These are phyloP conservation scores for Pholis gunnellus DNA, from an alignment of 2,113 vertebrate species.

Conservation along the genomic window DNA sequence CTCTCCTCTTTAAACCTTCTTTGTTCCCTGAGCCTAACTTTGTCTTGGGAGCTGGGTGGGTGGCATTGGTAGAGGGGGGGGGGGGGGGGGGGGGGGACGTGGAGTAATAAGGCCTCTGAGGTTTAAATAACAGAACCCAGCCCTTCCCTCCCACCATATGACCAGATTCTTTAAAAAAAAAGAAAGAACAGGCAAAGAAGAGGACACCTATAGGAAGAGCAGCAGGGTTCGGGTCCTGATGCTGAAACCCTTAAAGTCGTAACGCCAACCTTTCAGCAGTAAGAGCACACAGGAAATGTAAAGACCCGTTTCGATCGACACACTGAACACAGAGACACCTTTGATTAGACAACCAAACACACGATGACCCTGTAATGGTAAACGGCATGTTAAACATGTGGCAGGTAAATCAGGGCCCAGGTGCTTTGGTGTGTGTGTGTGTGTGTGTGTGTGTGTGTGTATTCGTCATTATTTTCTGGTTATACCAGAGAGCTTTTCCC, in stretches of 20 bases:
- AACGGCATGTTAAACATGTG: constrained; percentile 69
- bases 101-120: constrained; percentile 54
- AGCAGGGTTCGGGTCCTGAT: constrained; percentile 58
- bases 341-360: constrained; percentile 51
- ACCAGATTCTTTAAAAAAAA: not conserved
- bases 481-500: constrained; percentile 55
- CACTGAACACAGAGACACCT: constrained; percentile 53
- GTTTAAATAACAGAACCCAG: constrained; percentile 77
- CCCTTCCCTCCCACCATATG: constrained; percentile 23
- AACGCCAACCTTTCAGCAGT: not conserved
- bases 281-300: constrained; percentile 32
- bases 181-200: constrained; percentile 48
- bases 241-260: constrained; percentile 52
- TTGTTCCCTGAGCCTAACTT: constrained; percentile 38
- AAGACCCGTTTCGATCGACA: constrained; percentile 42
- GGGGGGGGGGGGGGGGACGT: constrained; percentile 29
- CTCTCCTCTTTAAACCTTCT: constrained; percentile 48
- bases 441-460: constrained; percentile 19
- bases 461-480: constrained; percentile 53
- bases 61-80: not conserved
- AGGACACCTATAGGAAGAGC: constrained; percentile 38
- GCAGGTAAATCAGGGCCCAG: constrained; percentile 39
- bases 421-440: constrained; percentile 36
- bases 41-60: not conserved
- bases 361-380: constrained; percentile 67